phyloP scores from a whole-genome alignment of 1,140 invertebrate species.

The Drosophila seguyi region DNA sequence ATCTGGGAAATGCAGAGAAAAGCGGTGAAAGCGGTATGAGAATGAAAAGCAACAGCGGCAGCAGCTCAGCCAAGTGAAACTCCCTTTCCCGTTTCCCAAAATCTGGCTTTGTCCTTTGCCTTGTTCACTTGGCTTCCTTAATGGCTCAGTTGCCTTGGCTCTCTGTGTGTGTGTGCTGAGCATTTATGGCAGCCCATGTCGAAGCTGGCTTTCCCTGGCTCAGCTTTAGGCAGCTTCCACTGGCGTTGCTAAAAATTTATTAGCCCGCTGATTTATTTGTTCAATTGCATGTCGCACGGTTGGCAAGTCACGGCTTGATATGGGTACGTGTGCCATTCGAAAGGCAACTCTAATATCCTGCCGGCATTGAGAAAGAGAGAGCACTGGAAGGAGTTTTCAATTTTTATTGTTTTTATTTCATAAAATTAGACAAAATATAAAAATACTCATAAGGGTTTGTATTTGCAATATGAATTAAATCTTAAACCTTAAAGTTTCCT shows the following conservation, averaged over 20 bases:
- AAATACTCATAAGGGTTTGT: background rate
- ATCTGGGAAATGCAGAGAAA: constrained; percentile 26
- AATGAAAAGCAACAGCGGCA: constrained; percentile 15
- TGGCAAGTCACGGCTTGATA: constrained; percentile 17
- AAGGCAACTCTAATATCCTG: constrained; percentile 30
- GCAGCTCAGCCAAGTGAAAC: constrained; percentile 11
- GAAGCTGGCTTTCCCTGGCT: constrained; percentile 13
- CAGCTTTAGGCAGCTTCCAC: constrained; percentile 22
- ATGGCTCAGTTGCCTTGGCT: constrained; percentile 47
- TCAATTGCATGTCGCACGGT: constrained; percentile 60
- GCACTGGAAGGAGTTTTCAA: constrained; percentile 4
- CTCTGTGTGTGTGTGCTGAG: constrained; percentile 1
- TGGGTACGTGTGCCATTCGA: constrained; percentile 31
- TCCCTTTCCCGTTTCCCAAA: constrained; percentile 17
- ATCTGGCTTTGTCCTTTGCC: constrained; percentile 27
- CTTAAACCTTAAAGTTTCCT: background rate
- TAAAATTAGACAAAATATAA: background rate
- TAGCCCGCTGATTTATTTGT: constrained; percentile 75
- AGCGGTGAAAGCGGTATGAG: background rate
- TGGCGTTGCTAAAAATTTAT: constrained; percentile 61
- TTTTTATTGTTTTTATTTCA: background rate
- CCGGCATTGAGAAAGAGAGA: background rate
- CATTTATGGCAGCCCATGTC: constrained; percentile 61
- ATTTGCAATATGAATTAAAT: background rate
- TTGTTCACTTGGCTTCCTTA: constrained; percentile 52